Base-by-base conservation (phyloP, 1,140 invertebrate genomes). In the Apis florea region DNA sequence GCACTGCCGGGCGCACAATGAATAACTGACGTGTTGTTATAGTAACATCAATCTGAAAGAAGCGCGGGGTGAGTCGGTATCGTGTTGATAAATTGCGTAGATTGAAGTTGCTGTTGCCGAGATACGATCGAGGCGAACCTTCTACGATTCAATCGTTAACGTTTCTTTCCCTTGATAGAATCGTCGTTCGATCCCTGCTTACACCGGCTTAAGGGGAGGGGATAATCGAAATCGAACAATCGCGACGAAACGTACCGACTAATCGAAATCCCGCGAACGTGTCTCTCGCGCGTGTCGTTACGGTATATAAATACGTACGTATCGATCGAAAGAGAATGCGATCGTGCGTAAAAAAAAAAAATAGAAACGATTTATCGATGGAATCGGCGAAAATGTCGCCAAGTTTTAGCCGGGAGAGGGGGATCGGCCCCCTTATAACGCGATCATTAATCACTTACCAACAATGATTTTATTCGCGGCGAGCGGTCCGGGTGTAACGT, bases 41-140 rank as follows among this genome's bases (percentile, higher is more conserved):
- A 89, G 90, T 90, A 90, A 91, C 90, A 91, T 92, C 90, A 91
- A 92, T 93, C 89, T 90, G 85, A 90, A 90, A 91, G 88, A 88
- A 87, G 88, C 86, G 84, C 85, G 79, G 83, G 77, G 84, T 83
- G 79, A 88, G 83, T 78, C 82, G 83, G 85, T 86, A 78, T 83
- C 73, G 69, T 73, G 85, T 89, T 92, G 92, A 92, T 92, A 92
- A 92, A 92, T 92, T 90, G 89, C 86, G 76, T 85, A 90, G 92
- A 92, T 92, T 92, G 89, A 83, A 84, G 85, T 84, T 71, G 81
- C 76, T 71, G 83, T 85, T 83, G 84, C 84, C 70, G 89, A 88
- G 90, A 92, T 92, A 90, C 88, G 82, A 91, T 90, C 90, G 88
- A 40, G 31, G 78, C 77, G 83, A 82, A 78, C 82, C 85, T 87